Evolutionary conservation across 2,797 vertebrate species (phyloP), one percentile per base, ranked within the genome.

Genomic region (Oreochromis mossambicus): DNA sequence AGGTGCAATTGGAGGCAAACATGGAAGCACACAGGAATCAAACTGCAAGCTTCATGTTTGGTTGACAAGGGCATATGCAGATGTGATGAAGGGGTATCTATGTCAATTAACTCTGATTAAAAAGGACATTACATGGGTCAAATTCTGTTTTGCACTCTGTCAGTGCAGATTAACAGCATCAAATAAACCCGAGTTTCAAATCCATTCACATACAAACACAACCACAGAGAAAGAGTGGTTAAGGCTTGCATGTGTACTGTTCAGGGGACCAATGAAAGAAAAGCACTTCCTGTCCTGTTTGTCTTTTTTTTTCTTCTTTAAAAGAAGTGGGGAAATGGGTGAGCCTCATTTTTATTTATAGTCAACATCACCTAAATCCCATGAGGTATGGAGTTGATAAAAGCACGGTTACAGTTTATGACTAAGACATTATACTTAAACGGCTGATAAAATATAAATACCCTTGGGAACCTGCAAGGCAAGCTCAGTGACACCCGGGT

Each of bases 61-160:
- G 77, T 68, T 84, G 68, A 77, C 84, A 91, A 94, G 89, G 89
- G 61, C 88, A 89, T 66, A 19, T 21, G 66, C 63, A 78, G 80
- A 81, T 76, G 86, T 84, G 82, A 88, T 83, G 86, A 91, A 90
- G 82, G 91, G 87, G 87, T 91, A 89, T 89, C 83, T 87, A 77
- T 92, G 90, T 91, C 88, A 92, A 92, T 93, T 92, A 92, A 56
- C 51, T 83, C 86, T 92, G 86, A 92, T 94, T 93, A 90, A 89
- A 92, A 92, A 86, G 86, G 90, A 91, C 92, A 87, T 92, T 78
- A 56, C 70, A 73, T 55, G 86, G 87, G 86, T 93, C 90, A 93
- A 87, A 88, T 87, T 92, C 83, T 80, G 82, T 89, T 88, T 88
- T 83, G 83, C 83, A 83, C 78, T 85, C 77, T 89, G 86, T 54